phyloP scores from a whole-genome alignment of 2,113 vertebrate genomes.

The Dasyornis broadbenti region DNA sequence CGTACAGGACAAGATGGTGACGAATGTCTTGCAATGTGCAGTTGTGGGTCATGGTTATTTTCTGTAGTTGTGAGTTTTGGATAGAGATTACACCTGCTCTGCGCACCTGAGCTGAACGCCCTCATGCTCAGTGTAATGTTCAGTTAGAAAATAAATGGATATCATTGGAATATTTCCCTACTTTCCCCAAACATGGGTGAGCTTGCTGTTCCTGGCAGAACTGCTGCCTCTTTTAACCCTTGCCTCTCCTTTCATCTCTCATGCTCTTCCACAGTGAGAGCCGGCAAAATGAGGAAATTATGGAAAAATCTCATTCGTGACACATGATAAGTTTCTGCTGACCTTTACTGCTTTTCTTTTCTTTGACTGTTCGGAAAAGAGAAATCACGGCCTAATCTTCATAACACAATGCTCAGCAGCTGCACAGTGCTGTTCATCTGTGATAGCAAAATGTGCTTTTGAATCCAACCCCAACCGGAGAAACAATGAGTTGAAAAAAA shows the following conservation, averaged over 20 bases:
- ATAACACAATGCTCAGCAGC: not conserved
- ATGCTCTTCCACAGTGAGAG: not conserved
- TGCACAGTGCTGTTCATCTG: not conserved
- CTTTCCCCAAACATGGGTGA: not conserved
- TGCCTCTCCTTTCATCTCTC: not conserved
- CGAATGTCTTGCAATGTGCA: not conserved
- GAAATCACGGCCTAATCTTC: not conserved
- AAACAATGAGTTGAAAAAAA: not conserved
- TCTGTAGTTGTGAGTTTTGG: not conserved
- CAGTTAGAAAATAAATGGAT: not conserved
- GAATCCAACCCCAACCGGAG: not conserved
- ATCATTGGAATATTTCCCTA: not conserved
- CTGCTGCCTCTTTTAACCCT: not conserved
- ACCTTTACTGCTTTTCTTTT: not conserved
- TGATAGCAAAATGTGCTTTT: not conserved
- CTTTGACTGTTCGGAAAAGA: not conserved
- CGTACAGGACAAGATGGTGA: not conserved
- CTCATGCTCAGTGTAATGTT: not conserved
- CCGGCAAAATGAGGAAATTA: not conserved
- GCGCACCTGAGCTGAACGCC: not conserved
- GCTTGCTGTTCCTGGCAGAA: not conserved
- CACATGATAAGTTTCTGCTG: not conserved
- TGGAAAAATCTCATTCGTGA: not conserved
- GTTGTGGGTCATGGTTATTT: not conserved
- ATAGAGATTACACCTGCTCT: not conserved